Evolutionary conservation across 2,888 invertebrate species (phyloP), one percentile per base, ranked within the genome.

Genomic region (Temnothorax rugatulus): DNA sequence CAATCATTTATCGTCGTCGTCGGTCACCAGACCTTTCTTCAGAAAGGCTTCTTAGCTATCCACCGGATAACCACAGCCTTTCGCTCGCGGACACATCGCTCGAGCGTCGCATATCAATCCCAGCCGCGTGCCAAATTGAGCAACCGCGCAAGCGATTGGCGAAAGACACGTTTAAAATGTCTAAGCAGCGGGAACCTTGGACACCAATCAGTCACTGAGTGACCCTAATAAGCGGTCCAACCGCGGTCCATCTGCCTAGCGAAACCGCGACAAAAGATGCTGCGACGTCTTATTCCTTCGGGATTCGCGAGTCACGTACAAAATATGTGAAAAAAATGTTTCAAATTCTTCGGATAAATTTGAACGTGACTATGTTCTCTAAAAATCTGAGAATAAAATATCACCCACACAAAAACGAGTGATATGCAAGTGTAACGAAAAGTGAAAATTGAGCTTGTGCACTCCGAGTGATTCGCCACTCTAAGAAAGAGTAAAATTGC

Each of bases 151-250:
- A 76, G 79, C 82, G 81, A 88, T 89, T 91, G 91, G 88, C 83
- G 84, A 87, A 74, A 73, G 90, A 87, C 84, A 87, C 82, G 86
- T 83, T 87, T 86, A 86, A 92, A 92, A 92, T 91, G 91, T 89
- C 92, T 92, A 92, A 93, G 92, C 91, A 91, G 89, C 84, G 84
- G 84, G 87, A 92, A 91, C 94, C 94, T 94, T 93, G 94, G 88
- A 90, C 84, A 87, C 84, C 92, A 93, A 94, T 94, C 91, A 92
- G 88, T 92, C 87, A 87, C 89, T 92, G 93, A 93, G 87, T 94
- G 93, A 93, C 93, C 92, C 90, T 93, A 94, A 94, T 93, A 91
- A 92, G 90, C 88, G 29, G 29, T 29, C 29, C 29, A 29, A 82
- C 86, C 15, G 86, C 84, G 52, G 63, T 82, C 85, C 84, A 86